Evolutionary conservation across 1,140 invertebrate genomes (phyloP).

Genomic region (Neotoxoptera formosana): DNA sequence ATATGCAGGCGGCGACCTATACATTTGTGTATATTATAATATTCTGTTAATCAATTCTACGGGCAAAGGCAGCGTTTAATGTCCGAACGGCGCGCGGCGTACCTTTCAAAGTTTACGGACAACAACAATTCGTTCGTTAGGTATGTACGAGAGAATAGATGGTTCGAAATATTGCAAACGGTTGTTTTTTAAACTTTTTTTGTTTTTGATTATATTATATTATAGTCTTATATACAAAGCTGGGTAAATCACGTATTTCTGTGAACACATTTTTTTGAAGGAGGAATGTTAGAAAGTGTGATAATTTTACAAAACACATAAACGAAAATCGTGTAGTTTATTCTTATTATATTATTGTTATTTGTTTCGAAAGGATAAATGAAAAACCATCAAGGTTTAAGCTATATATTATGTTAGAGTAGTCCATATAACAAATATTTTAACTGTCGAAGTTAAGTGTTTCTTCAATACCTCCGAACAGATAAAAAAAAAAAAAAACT

Average conservation of each 20-base stretch:
- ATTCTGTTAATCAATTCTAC: neutral
- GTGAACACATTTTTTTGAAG: neutral
- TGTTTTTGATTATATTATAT: neutral
- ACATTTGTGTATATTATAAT: neutral
- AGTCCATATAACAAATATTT: neutral
- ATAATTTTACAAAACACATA: neutral
- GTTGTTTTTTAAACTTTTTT: neutral
- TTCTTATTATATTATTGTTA: neutral
- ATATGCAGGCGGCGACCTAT: neutral
- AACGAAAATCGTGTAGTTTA: neutral
- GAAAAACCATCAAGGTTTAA: neutral
- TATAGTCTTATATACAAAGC: too few relatives aligned
- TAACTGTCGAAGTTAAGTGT: neutral
- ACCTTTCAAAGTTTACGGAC: neutral
- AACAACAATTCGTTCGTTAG: neutral
- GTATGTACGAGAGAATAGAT: neutral
- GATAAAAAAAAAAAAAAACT: neutral
- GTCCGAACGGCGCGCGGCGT: neutral
- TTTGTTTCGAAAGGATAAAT: neutral
- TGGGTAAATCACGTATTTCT: neutral
- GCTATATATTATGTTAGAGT: too few relatives aligned
- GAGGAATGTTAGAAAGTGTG: neutral
- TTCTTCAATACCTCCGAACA: neutral
- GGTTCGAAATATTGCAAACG: neutral
- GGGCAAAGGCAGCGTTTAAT: neutral